A percentile compares a stretch with the other conserved stretches of the same genome.
phyloP scores from a whole-genome alignment of 1,140 invertebrate species.

The Galleria mellonella region DNA sequence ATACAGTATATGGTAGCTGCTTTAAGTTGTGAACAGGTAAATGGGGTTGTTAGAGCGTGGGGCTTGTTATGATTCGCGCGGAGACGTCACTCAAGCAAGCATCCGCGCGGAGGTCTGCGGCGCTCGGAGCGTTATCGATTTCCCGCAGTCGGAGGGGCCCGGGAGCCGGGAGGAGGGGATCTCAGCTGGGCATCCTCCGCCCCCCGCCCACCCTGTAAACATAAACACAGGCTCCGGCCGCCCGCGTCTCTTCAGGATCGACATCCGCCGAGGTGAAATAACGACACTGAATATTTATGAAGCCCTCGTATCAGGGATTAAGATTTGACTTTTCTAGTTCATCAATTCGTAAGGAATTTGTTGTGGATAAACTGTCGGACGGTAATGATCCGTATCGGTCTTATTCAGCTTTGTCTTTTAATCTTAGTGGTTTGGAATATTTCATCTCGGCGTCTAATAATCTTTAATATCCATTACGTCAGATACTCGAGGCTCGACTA shows the following conservation, averaged over 20 bases:
- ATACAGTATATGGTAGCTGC: neutral
- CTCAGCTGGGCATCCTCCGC: slow-evolving; percentile 49
- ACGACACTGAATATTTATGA: slow-evolving; percentile 69
- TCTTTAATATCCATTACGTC: neutral
- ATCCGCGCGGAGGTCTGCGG: slow-evolving; percentile 51
- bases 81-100: slow-evolving; percentile 40
- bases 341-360: slow-evolving; percentile 42
- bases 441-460: neutral
- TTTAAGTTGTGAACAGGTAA: neutral
- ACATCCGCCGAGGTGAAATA: slow-evolving; percentile 63
- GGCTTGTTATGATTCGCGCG: slow-evolving; percentile 1
- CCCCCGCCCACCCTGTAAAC: slow-evolving; percentile 49
- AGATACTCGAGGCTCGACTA: neutral
- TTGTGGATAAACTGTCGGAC: slow-evolving; percentile 16
- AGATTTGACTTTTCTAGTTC: slow-evolving; percentile 61
- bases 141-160: slow-evolving; percentile 36
- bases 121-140: slow-evolving; percentile 59
- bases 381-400: neutral
- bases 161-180: slow-evolving; percentile 18
- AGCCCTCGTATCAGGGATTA: slow-evolving; percentile 57
- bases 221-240: slow-evolving; percentile 56
- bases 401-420: neutral
- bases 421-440: neutral
- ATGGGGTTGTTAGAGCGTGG: neutral
- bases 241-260: slow-evolving; percentile 48